Conservation (phyloP, 2,113 vertebrate genomes). For the Megaleporinus macrocephalus region DNA sequence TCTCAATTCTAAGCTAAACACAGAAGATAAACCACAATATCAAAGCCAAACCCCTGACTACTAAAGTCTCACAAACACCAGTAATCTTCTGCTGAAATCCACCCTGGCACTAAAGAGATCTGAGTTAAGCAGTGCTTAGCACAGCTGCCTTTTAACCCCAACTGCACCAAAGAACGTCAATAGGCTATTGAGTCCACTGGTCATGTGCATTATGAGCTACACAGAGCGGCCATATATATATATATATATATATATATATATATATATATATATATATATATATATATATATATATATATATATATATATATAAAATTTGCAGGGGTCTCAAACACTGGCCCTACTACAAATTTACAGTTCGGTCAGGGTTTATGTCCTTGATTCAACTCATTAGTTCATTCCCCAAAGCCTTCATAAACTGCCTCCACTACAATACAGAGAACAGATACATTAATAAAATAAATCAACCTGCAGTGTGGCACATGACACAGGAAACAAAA, state of each 20-base stretch:
- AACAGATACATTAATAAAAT: no score
- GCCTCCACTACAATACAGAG: slow-evolving; percentile 4
- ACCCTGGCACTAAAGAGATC: neutral
- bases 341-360: neutral
- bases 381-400: slow-evolving; percentile 43
- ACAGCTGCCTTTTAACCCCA: neutral
- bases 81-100: slow-evolving; percentile 11
- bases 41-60: neutral
- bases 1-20: neutral
- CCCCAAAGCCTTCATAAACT: no score
- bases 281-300: no score
- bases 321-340: neutral
- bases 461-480: no score
- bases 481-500: no score
- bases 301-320: no score
- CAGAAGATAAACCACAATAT: neutral
- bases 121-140: neutral
- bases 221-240: neutral
- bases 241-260: no score
- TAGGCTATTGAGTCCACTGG: neutral
- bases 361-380: neutral
- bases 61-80: neutral
- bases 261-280: no score
- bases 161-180: neutral
- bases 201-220: neutral